Conservation (phyloP, 2,113 vertebrate genomes). For the Eptesicus fuscus region DNA sequence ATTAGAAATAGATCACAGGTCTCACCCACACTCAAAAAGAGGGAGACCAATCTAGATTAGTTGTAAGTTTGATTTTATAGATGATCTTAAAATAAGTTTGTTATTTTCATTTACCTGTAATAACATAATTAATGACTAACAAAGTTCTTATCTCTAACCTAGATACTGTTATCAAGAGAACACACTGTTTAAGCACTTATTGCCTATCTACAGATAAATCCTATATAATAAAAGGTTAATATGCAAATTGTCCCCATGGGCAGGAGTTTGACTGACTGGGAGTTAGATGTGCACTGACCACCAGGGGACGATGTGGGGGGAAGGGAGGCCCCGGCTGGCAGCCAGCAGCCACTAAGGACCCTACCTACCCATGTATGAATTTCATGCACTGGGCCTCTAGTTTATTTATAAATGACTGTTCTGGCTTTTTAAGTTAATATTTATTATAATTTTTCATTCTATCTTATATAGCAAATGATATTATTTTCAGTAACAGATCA, state of each 20-base stretch:
- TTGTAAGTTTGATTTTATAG: neutral
- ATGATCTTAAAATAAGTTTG: neutral
- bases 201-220: neutral
- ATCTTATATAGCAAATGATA: neutral
- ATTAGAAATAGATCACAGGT: neutral
- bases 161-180: slow-evolving; percentile 3
- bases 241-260: too few relatives aligned
- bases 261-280: too few relatives aligned
- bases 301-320: too few relatives aligned
- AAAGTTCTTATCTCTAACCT: slow-evolving; percentile 13
- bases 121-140: neutral
- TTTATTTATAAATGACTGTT: neutral
- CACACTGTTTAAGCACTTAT: slow-evolving; percentile 2
- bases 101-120: neutral
- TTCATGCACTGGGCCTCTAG: too few relatives aligned
- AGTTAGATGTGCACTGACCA: too few relatives aligned
- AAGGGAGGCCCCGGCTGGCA: too few relatives aligned
- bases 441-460: neutral
- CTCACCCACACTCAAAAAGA: neutral
- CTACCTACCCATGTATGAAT: too few relatives aligned
- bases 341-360: too few relatives aligned
- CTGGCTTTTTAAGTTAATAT: neutral
- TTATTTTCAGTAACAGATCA: neutral
- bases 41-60: neutral
- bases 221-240: too few relatives aligned